Base-by-base conservation (phyloP, 1,140 invertebrate species). In the Tenebrio molitor region DNA sequence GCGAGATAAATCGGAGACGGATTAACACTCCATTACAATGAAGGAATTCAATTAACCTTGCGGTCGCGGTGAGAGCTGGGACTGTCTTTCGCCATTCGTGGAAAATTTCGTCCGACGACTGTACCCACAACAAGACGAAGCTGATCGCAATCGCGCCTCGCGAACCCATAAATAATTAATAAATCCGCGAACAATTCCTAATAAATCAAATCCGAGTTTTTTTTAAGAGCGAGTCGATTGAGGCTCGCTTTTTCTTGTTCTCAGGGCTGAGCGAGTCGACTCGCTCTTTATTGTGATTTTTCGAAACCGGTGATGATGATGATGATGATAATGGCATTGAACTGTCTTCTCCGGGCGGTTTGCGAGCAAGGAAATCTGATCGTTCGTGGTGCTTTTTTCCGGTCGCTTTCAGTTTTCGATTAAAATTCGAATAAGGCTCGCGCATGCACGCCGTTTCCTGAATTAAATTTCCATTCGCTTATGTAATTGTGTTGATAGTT, bases 101-200 rank as follows among this genome's bases (percentile, higher is more conserved):
- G 50, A 58, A 58, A 58, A 58, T 58, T 58, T 25, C n/a, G 19
- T 58, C 23, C n/a, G 50, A 29, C 25, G 8, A 29, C 25, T 4
- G 25, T 58, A 58, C 29, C 21, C 15, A 2, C 50, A 1, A 3
- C 36, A 39, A 39, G 5, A 3, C 36, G 36, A 29, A 29, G 8
- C 8, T 8, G 36, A 7, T 39, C 36, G 36, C 36, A 39, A 29
- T 39, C 36, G 36, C 6, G 36, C 36, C 10, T 39, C 2, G 36
- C n/a, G n/a, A 39, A 58, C 23, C 50, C 2, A 65, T 65, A 65
- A 65, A 65, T 65, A 65, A 41, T 65, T 65, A 39, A 65, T 65
- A 65, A 65, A 21, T 29, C 62, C 15, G 36, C 62, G 17, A 42
- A 65, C 62, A 39, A 65, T 65, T 25, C 62, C 62, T 65, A 29